Base-by-base conservation (phyloP, 1,140 invertebrate genomes). In the Pantala flavescens region DNA sequence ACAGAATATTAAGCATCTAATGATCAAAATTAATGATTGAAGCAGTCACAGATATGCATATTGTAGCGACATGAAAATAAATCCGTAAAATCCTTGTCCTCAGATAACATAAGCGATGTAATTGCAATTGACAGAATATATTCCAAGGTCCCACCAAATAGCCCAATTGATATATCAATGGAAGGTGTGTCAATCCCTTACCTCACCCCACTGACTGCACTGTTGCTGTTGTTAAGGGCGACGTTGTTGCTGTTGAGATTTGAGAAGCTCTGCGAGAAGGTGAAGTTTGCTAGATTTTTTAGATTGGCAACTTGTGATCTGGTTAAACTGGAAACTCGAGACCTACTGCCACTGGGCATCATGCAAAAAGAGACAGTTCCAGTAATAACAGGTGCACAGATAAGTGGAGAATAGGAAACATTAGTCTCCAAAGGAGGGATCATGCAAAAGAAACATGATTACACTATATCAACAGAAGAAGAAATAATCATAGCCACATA, bases 251-350 rank as follows among this genome's bases (percentile, higher is more conserved):
- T 72, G 77, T 80, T 75, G 79, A 78, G 36, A 79, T 79, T 28
- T 82, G 77, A 76, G 82, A 82, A 74, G 78, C 78, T 82, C 79
- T 82, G 81, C 77, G 83, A 81, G 82, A 86, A 85, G 82, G 83
- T 84, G 82, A 86, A 84, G 77, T 80, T 82, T 77, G 84, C 81
- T 78, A 86, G 81, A 75, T 83, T 85, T 82, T 85, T 86, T 78
- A 87, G 80, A 70, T 84, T 83, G 77, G 84, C 80, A 72, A 86
- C 85, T 83, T 86, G 85, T 75, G 83, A 82, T 81, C 83, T 83
- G 76, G 85, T 86, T 78, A 86, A 82, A 79, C 85, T 86, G 78
- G 84, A 84, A 77, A 86, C 84, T 80, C 85, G 82, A 79, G 83
- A 84, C 78, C 84, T 83, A 82, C 79, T 82, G 78, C 81, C 79